phyloP scores from a whole-genome alignment of 1,140 invertebrate genomes.

The Camponotus vicinus region DNA sequence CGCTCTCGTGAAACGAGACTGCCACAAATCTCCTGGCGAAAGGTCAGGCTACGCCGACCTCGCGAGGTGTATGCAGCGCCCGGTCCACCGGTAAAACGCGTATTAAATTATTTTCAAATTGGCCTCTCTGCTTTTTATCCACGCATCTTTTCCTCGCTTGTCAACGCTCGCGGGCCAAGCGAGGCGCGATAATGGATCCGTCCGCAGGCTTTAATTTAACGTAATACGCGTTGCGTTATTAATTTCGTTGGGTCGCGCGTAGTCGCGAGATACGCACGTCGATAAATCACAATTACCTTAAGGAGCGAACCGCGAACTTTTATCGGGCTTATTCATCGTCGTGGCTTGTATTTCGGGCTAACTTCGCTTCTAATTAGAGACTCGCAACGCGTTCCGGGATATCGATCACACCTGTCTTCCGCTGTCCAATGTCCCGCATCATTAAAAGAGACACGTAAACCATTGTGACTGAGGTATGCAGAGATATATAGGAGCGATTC shows the following conservation, averaged over 20 bases:
- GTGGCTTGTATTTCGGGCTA: constrained; percentile 29
- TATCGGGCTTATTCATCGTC: constrained; percentile 37
- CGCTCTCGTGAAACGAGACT: constrained; percentile 57
- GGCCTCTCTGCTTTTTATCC: constrained; percentile 30
- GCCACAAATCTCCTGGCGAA: constrained; percentile 64
- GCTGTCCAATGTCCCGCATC: constrained; percentile 70
- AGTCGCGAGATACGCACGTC: constrained; percentile 22
- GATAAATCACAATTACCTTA: constrained; percentile 54
- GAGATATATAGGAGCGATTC: constrained; percentile 41
- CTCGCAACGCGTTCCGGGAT: constrained; percentile 46
- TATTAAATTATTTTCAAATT: constrained; percentile 68
- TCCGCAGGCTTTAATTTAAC: constrained; percentile 47
- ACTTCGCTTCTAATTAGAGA: constrained; percentile 64
- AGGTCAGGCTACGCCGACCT: constrained; percentile 54
- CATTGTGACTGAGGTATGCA: constrained; percentile 64
- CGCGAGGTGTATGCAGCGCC: constrained; percentile 49
- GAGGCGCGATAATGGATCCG: constrained; percentile 40
- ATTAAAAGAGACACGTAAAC: constrained; percentile 70
- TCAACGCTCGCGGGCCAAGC: constrained; percentile 9
- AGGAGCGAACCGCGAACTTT: constrained; percentile 35
- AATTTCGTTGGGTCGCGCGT: constrained; percentile 35
- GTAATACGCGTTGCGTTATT: constrained; percentile 61
- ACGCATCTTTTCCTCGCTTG: constrained; percentile 30
- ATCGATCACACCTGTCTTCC: constrained; percentile 70
- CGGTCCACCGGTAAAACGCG: constrained; percentile 47